Evolutionary conservation across 2,888 invertebrate species (phyloP), one percentile per base, ranked within the genome.

Genomic region (Sinopyrophorus schimmeli): DNA sequence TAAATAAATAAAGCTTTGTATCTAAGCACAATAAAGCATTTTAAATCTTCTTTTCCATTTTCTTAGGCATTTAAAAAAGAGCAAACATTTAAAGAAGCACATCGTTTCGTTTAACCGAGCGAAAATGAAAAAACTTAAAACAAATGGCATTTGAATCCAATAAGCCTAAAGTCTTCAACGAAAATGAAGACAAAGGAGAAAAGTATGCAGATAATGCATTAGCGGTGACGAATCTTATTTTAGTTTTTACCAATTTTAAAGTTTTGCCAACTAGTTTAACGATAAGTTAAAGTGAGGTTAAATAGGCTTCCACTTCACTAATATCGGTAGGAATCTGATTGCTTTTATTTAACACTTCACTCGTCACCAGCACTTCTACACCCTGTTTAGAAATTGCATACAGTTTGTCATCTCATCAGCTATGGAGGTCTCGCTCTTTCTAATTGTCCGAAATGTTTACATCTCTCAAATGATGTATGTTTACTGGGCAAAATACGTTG

Each of bases 101-200:
- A 23, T 40, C 34, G 21, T 34, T 47, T 27, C 11, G 24, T 35
- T 27, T 27, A 40, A 40, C 40, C 27, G 32, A 47, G 34, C 46
- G 24, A 21, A 40, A 37, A 26, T 35, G 31, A 42, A 38, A 40
- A 47, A 47, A 32, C 47, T 47, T 47, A 34, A 40, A 47, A 47
- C 40, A 47, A 47, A 47, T 47, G 40, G 40, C 23, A 40, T 47
- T 47, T 40, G 34, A 40, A 47, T 47, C 47, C 47, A 40, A 47
- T 47, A 47, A 47, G 40, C 47, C 40, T 34, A 10, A 34, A 24
- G 40, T 34, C 39, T 47, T 31, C 9, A 40, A 20, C 26, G 34
- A 38, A 40, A 40, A 47, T 47, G 47, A 47, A 47, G 46, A 47
- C 38, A 47, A 38, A 39, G 31, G 17, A 31, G 26, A 15, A 32